These are phyloP conservation scores for Gobionotothen gibberifrons DNA, from an alignment of 2,797 vertebrate genomes.

Conservation along the genomic window DNA sequence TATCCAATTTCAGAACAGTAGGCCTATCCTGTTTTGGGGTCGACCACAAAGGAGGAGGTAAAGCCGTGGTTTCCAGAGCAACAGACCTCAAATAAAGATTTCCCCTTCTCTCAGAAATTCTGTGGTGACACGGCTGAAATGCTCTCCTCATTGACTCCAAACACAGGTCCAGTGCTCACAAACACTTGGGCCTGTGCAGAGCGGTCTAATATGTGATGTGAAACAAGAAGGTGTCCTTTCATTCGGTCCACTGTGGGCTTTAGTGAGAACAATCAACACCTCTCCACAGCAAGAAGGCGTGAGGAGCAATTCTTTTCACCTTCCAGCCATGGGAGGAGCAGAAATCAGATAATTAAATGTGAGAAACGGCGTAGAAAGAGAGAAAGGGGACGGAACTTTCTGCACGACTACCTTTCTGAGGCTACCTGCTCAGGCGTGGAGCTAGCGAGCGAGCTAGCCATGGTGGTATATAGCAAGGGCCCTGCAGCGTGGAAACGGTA, in stretches of 20 bases:
- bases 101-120: slow-evolving; percentile 79
- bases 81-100: slow-evolving; percentile 91
- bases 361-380: slow-evolving; percentile 86
- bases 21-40: slow-evolving; percentile 41
- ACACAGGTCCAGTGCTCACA: slow-evolving; percentile 83
- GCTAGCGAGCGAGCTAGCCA: slow-evolving; percentile 75
- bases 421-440: slow-evolving; percentile 85
- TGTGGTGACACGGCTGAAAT: slow-evolving; percentile 85
- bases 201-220: slow-evolving; percentile 87
- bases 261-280: slow-evolving; percentile 86
- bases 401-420: slow-evolving; percentile 91
- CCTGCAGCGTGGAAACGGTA: slow-evolving; percentile 83
- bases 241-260: slow-evolving; percentile 86
- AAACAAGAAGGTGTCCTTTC: slow-evolving; percentile 86
- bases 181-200: slow-evolving; percentile 84
- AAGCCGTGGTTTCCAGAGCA: slow-evolving; percentile 68
- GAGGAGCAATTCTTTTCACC: slow-evolving; percentile 90
- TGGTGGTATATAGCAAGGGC: slow-evolving; percentile 74
- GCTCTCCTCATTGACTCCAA: slow-evolving; percentile 86
- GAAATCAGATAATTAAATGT: slow-evolving; percentile 97
- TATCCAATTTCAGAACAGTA: slow-evolving; percentile 54
- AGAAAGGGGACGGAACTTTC: slow-evolving; percentile 87
- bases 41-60: slow-evolving; percentile 36
- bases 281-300: slow-evolving; percentile 86
- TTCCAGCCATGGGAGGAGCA: slow-evolving; percentile 87